Conservation (phyloP, 2,113 vertebrate genomes). For the Telmatochromis bifrenatus region DNA sequence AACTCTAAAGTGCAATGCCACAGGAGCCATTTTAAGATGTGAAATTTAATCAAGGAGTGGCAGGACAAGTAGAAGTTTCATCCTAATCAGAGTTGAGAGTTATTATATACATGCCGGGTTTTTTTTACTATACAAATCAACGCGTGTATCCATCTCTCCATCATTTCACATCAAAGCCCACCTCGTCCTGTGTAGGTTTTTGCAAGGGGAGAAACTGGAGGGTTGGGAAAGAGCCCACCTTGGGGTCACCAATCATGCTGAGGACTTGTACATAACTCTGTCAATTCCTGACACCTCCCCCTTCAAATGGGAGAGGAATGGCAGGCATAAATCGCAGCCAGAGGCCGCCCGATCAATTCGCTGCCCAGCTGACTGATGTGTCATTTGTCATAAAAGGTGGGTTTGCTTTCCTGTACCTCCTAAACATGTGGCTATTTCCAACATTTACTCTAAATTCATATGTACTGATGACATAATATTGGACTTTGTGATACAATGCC, state of each 20-base stretch:
- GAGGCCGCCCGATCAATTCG: slow-evolving; percentile 62
- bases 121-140: neutral
- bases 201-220: neutral
- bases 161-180: slow-evolving; percentile 18
- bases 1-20: slow-evolving; percentile 16
- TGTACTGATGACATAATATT: neutral
- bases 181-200: neutral
- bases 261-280: slow-evolving; percentile 65
- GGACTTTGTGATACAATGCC: neutral
- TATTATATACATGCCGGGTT: slow-evolving; percentile 10
- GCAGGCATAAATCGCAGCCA: slow-evolving; percentile 58
- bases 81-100: slow-evolving; percentile 55
- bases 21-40: slow-evolving; percentile 15
- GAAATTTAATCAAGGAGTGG: slow-evolving; percentile 66
- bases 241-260: slow-evolving; percentile 63
- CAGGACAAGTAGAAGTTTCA: slow-evolving; percentile 31
- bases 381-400: slow-evolving; percentile 52
- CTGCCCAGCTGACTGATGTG: slow-evolving; percentile 42
- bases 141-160: neutral
- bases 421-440: neutral
- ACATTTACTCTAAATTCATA: neutral
- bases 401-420: slow-evolving; percentile 23
- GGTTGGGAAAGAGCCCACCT: slow-evolving; percentile 39
- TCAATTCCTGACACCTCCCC: slow-evolving; percentile 62
- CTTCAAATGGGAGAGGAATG: slow-evolving; percentile 66